Evolutionary conservation across 2,113 vertebrate genomes (phyloP), one percentile per base, ranked within the genome.

Genomic region (Xyliphius kryptos): DNA sequence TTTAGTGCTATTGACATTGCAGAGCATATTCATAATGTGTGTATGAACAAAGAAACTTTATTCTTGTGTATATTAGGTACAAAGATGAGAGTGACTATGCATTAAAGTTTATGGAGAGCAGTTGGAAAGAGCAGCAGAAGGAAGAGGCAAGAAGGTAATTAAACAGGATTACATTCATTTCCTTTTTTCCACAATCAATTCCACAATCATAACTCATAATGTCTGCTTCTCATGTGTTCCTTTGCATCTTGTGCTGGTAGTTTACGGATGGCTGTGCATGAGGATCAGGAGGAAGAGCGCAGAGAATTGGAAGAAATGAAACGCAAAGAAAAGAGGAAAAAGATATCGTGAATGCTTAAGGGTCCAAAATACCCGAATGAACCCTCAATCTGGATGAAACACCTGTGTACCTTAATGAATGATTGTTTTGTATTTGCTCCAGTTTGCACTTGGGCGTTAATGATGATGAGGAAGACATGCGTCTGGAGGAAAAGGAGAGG

Each of bases 21-120:
- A n/a, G n/a, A n/a, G n/a, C n/a, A n/a, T n/a, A n/a, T n/a, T n/a
- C n/a, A n/a, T n/a, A n/a, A n/a, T n/a, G n/a, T n/a, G n/a, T n/a
- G n/a, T n/a, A n/a, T n/a, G n/a, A n/a, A n/a, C n/a, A n/a, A n/a
- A n/a, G n/a, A n/a, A n/a, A n/a, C n/a, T n/a, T n/a, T n/a, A n/a
- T n/a, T n/a, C n/a, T n/a, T n/a, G n/a, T n/a, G n/a, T n/a, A n/a
- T 79, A 74, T 20, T 77, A 98, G 95, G 70, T 99, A 97, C 80
- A 96, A 83, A 84, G 92, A 98, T 57, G 96, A 99, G 79, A 99
- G 96, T 63, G 96, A 99, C 74, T 99, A 95, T 85, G 95, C 95
- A 78, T 87, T 98, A 76, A 91, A 87, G 75, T 98, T 93, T 40
- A 99, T 99, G 95, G 96, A 99, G 80, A 97, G 92, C 86, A 97